Percentiles rank a stretch among this genome's conserved stretches.
Conservation (phyloP, 2,888 invertebrate genomes). For the Aproaerema taeniolella region DNA sequence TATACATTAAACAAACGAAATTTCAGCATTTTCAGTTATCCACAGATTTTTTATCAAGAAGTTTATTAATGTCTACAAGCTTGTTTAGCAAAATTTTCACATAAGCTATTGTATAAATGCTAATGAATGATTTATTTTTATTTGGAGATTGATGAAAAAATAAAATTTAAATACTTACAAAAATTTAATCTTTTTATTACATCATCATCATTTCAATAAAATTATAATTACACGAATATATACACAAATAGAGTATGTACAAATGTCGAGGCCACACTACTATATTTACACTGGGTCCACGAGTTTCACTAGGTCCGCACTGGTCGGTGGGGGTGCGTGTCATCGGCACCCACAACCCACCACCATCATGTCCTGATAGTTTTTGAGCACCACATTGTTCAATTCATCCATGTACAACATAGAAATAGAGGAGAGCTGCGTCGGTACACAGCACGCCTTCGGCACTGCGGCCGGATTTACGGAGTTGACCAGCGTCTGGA, state of each 20-base stretch:
- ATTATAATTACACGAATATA: conserved; percentile 74
- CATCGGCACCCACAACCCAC: conserved; percentile 98
- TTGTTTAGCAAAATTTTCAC: too few relatives aligned
- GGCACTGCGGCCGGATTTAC: conserved; percentile 94
- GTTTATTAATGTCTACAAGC: too few relatives aligned
- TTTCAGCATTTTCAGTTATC: too few relatives aligned
- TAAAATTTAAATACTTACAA: conserved; percentile 19
- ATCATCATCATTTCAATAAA: conserved; percentile 64
- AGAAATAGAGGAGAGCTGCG: conserved; percentile 94
- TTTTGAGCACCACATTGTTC: conserved; percentile 97
- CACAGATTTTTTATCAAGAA: too few relatives aligned
- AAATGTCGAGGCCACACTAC: conserved; percentile 66
- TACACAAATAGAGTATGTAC: conserved; percentile 70
- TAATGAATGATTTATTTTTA: too few relatives aligned
- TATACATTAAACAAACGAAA: too few relatives aligned
- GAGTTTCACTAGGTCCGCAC: conserved; percentile 67
- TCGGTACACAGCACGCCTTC: conserved; percentile 98
- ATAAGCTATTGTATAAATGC: too few relatives aligned
- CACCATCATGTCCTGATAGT: conserved; percentile 99
- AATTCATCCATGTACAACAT: conserved; percentile 97
- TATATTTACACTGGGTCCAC: conserved; percentile 76
- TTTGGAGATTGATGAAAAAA: background rate
- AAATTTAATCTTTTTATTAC: conserved; percentile 70
- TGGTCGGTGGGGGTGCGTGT: conserved; percentile 55
- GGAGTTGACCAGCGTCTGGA: conserved; percentile 97